Percentiles rank a stretch among this genome's conserved stretches.
Conservation (phyloP, 2,888 invertebrate genomes). For the Pachymerium ferrugineum region DNA sequence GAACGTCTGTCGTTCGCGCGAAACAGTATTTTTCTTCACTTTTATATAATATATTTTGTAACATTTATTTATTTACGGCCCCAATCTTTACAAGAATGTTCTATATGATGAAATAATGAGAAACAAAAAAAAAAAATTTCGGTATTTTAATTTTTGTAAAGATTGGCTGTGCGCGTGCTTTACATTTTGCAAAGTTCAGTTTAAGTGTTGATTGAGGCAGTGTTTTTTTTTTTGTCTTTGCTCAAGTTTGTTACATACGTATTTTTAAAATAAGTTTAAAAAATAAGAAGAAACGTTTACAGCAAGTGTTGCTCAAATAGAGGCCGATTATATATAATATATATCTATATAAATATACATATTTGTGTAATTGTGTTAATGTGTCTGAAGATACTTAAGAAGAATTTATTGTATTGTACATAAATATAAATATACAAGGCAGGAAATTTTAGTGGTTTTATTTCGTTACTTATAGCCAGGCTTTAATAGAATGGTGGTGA, state of each 20-base stretch:
- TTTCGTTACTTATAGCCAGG: not conserved
- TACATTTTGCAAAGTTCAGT: constrained; percentile 1
- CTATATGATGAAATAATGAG: not conserved
- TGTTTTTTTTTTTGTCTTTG: constrained; percentile 11
- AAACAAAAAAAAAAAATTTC: not conserved
- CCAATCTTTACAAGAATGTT: constrained; percentile 20
- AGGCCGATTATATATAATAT: constrained; percentile 17
- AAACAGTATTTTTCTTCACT: constrained; percentile 9
- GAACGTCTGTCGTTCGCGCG: not conserved
- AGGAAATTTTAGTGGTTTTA: not conserved
- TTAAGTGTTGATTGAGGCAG: constrained; percentile 20
- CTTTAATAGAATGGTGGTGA: constrained; percentile 1
- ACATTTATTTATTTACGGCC: constrained; percentile 17
- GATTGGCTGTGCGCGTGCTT: constrained; percentile 1
- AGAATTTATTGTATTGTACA: not conserved
- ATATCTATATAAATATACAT: not conserved
- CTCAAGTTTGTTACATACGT: constrained; percentile 8
- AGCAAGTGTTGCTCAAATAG: constrained; percentile 14
- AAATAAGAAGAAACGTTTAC: no score
- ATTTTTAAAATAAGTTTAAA: not conserved
- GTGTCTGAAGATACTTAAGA: not conserved
- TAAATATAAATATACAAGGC: constrained; percentile 19
- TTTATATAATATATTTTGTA: constrained; percentile 25
- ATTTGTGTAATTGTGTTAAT: constrained; percentile 16
- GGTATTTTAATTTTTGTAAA: not conserved